Conservation (phyloP, 1,140 invertebrate genomes). For the Monomorium pharaonis region DNA sequence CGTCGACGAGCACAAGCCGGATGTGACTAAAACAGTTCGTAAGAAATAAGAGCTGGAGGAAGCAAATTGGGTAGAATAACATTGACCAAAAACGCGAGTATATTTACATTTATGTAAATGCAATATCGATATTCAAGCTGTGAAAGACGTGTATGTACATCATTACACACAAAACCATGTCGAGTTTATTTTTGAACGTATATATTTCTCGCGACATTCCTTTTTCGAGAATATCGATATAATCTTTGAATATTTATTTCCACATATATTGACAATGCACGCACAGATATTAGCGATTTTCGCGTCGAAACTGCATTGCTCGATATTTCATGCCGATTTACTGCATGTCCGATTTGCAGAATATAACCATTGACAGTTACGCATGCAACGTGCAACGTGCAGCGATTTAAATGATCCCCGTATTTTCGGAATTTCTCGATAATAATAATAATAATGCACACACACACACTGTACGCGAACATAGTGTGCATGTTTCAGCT, state of each 20-base stretch:
- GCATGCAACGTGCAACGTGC: background rate
- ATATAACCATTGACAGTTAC: background rate
- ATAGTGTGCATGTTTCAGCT: background rate
- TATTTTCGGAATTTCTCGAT: conserved; percentile 12
- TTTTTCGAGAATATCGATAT: background rate
- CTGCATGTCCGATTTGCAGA: background rate
- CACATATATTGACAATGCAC: background rate
- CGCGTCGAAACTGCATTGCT: background rate
- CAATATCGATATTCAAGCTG: background rate
- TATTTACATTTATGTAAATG: background rate
- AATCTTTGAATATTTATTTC: conserved; percentile 7
- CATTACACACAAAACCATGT: background rate
- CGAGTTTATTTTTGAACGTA: background rate
- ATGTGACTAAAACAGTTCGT: background rate
- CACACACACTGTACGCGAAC: background rate
- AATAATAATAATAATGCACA: conserved; percentile 15
- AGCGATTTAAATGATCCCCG: conserved; percentile 30
- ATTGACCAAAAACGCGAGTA: background rate
- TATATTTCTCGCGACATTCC: background rate
- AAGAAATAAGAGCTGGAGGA: background rate
- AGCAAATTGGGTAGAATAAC: background rate
- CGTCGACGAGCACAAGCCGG: background rate
- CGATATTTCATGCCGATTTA: conserved; percentile 17
- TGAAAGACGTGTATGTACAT: background rate
- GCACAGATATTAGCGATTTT: conserved; percentile 20